These are phyloP conservation scores for Rhinoderma darwinii DNA, from an alignment of 2,113 vertebrate genomes.

Conservation along the genomic window DNA sequence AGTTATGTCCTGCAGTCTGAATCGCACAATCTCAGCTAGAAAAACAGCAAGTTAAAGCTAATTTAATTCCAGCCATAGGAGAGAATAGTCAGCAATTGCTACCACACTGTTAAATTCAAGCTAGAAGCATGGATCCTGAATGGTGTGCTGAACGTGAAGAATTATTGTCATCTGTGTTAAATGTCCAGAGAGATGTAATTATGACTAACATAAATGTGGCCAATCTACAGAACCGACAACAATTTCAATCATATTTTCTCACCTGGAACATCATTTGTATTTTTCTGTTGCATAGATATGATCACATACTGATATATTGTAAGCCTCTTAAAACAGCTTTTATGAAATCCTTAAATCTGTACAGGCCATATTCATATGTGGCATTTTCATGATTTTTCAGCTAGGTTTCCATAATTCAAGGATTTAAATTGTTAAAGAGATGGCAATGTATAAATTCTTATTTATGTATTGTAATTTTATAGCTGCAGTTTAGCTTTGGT, in stretches of 20 bases:
- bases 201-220: slow-evolving; percentile 37
- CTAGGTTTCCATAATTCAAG: not conserved
- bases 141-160: slow-evolving; percentile 34
- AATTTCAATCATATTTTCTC: slow-evolving; percentile 48
- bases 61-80: slow-evolving; percentile 53
- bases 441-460: not conserved
- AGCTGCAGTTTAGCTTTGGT: not conserved
- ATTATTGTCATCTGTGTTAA: slow-evolving; percentile 55
- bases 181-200: slow-evolving; percentile 45
- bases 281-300: slow-evolving; percentile 34
- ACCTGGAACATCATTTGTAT: slow-evolving; percentile 35
- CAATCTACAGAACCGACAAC: slow-evolving; percentile 27
- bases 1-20: slow-evolving; percentile 48
- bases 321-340: slow-evolving; percentile 17
- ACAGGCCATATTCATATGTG: not conserved
- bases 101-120: slow-evolving; percentile 50
- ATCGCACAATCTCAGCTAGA: slow-evolving; percentile 46
- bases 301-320: slow-evolving; percentile 23
- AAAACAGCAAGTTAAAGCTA: slow-evolving; percentile 51
- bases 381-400: not conserved
- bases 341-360: not conserved
- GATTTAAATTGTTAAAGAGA: not conserved
- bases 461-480: not conserved
- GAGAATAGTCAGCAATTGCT: slow-evolving; percentile 51
- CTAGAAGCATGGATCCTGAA: slow-evolving; percentile 35